phyloP scores from a whole-genome alignment of 2,888 invertebrate species.

The Strigamia maritima region DNA sequence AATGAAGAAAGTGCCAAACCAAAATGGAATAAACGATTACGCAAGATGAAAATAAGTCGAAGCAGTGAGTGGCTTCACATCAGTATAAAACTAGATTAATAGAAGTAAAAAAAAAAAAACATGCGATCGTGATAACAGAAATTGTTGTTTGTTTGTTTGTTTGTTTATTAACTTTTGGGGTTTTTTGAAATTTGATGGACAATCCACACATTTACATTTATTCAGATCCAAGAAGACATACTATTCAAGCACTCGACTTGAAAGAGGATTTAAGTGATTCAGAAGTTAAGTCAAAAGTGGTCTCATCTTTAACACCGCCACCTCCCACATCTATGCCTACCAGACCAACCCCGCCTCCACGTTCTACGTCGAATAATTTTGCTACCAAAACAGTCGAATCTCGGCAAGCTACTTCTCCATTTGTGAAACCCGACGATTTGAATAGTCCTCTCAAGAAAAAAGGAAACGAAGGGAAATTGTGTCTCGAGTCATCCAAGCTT shows the following conservation, averaged over 20 bases:
- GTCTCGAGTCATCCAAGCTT: background rate
- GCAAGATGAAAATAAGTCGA: constrained; percentile 20
- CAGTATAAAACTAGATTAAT: too few relatives aligned
- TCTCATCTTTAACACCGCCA: background rate
- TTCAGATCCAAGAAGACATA: constrained; percentile 10
- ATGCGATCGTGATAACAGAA: background rate
- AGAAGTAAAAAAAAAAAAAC: too few relatives aligned
- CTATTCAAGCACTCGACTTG: background rate
- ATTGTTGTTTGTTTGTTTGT: background rate
- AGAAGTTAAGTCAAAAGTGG: background rate
- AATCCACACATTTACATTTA: background rate
- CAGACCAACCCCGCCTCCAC: background rate
- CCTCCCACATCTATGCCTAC: background rate
- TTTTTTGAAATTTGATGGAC: background rate
- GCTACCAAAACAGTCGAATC: background rate
- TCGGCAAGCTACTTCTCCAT: background rate
- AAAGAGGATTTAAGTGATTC: background rate
- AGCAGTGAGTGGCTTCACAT: background rate
- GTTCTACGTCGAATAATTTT: background rate
- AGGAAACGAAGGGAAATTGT: constrained; percentile 1
- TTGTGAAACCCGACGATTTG: background rate
- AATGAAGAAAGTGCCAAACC: constrained; percentile 1
- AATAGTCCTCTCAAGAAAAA: background rate
- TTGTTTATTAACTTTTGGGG: background rate
- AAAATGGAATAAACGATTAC: background rate